phyloP scores from a whole-genome alignment of 2,113 vertebrate genomes.

The Hydrolagus affinis region DNA sequence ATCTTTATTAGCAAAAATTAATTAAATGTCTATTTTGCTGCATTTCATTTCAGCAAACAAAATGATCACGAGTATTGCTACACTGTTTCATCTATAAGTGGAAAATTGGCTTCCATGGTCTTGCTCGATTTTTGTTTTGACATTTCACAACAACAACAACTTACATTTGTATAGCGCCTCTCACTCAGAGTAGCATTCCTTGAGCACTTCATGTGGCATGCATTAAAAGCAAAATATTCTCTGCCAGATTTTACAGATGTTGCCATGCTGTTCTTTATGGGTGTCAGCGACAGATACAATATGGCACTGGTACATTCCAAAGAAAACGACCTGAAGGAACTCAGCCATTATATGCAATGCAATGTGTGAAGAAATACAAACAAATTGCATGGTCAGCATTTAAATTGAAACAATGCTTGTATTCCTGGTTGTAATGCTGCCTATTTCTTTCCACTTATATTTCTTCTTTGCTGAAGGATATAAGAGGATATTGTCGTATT shows the following conservation, averaged over 20 bases:
- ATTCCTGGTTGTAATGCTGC: too few relatives aligned
- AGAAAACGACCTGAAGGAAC: too few relatives aligned
- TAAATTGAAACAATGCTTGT: too few relatives aligned
- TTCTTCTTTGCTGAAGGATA: too few relatives aligned
- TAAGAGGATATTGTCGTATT: too few relatives aligned
- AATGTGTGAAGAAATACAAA: too few relatives aligned
- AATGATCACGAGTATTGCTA: not conserved
- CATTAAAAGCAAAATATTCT: not conserved
- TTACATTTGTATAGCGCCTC: not conserved
- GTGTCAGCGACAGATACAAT: not conserved
- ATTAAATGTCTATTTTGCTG: not conserved
- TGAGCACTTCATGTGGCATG: not conserved
- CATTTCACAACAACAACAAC: too few relatives aligned
- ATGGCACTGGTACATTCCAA: not conserved
- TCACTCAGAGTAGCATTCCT: not conserved
- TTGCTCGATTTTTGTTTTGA: not conserved
- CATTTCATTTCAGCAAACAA: not conserved
- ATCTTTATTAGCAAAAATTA: not conserved
- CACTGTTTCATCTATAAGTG: not conserved
- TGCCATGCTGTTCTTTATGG: not conserved
- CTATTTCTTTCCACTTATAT: too few relatives aligned
- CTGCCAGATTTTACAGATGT: not conserved
- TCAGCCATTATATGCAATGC: too few relatives aligned
- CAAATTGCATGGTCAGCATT: too few relatives aligned
- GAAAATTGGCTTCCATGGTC: not conserved